Conservation (phyloP, 2,888 invertebrate species). For the Peribatodes rhomboidaria region DNA sequence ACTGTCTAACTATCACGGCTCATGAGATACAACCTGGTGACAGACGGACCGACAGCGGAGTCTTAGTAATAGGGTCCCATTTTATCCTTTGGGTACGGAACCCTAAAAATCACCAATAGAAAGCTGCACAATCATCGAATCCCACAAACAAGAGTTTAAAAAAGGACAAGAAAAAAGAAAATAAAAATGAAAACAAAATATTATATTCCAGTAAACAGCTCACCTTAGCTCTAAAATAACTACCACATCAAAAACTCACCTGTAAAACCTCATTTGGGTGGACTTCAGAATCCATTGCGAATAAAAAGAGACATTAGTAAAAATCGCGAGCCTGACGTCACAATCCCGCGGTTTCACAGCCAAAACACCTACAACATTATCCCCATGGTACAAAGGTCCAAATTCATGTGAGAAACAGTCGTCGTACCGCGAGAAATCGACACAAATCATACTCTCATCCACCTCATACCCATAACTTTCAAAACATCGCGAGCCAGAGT, state of each 20-base stretch:
- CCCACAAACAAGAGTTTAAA: too few species aligned
- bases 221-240: conserved; percentile 18
- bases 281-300: conserved; percentile 57
- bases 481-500: conserved; percentile 54
- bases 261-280: conserved; percentile 54
- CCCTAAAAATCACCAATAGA: too few species aligned
- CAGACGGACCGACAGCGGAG: too few species aligned
- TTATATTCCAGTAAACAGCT: conserved; percentile 17
- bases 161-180: not conserved
- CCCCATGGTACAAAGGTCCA: conserved; percentile 67
- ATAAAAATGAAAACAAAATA: not conserved
- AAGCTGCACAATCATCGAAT: too few species aligned
- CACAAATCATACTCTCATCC: conserved; percentile 68
- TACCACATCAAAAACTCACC: conserved; percentile 24
- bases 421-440: conserved; percentile 65
- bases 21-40: too few species aligned
- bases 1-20: too few species aligned
- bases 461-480: conserved; percentile 65
- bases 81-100: too few species aligned
- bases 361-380: conserved; percentile 70
- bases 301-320: conserved; percentile 61
- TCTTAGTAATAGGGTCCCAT: too few species aligned
- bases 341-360: conserved; percentile 70
- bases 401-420: conserved; percentile 78
- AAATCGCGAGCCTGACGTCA: conserved; percentile 60